These are phyloP conservation scores for Pedionomus torquatus DNA, from an alignment of 2,113 vertebrate genomes.

Conservation along the genomic window DNA sequence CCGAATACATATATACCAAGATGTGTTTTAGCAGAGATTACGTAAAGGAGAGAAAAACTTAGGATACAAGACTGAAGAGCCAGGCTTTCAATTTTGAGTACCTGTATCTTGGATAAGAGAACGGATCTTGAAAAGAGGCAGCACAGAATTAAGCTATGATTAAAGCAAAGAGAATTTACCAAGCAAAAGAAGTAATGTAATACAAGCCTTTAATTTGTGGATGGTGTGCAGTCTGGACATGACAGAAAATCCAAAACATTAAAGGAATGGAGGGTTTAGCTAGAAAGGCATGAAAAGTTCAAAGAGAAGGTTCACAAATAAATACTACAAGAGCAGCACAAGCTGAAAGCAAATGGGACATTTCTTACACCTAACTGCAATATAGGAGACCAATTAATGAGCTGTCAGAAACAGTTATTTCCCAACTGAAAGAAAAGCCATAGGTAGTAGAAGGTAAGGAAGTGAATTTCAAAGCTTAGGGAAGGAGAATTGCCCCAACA, in stretches of 20 bases:
- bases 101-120: background rate
- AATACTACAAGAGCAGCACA: background rate
- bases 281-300: conserved; percentile 6
- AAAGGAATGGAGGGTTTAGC: background rate
- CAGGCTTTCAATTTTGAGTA: background rate
- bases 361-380: background rate
- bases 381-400: conserved; percentile 15
- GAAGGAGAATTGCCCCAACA: background rate
- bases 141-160: background rate
- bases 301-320: conserved; percentile 10
- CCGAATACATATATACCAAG: background rate
- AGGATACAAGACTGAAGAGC: background rate
- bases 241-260: conserved; percentile 29
- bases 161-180: conserved; percentile 30
- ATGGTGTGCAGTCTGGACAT: background rate
- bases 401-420: conserved; percentile 30
- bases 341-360: conserved; percentile 27
- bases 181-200: background rate
- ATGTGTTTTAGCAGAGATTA: background rate
- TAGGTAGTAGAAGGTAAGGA: background rate
- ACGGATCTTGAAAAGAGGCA: background rate
- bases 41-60: background rate
- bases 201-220: background rate
- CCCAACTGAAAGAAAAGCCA: background rate
- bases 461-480: background rate